Base-by-base conservation (phyloP, 1,140 invertebrate species). In the Drosophila subobscura region DNA sequence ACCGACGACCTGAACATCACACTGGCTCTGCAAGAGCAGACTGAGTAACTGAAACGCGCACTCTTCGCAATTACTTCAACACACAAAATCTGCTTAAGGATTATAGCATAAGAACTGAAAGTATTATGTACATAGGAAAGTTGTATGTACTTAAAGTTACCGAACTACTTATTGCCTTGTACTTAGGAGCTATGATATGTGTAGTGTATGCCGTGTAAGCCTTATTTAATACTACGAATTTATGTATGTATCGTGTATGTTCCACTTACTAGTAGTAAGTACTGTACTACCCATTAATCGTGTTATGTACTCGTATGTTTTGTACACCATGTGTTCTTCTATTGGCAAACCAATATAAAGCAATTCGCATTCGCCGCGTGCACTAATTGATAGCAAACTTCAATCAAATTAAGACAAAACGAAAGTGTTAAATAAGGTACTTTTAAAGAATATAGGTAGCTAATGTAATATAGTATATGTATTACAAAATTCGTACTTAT, bases 51-150 rank as follows among this genome's bases (percentile, higher is more conserved):
- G 20, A 25, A 33, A 42, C 33, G 6, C 49, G 25, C 23, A 49
- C 25, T 16, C 27, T 22, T n/a, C 47, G 10, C 4, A 55, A 7
- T 50, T n/a, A 59, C 42, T 37, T 14, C 14, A 47, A 52, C 22
- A 44, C n/a, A 51, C 14, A 40, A 27, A 44, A 37, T 42, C 42
- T 49, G 41, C 46, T 65, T 73, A 67, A 45, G 50, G 60, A 44
- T 47, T 61, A 53, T 45, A 64, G 50, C 70, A 65, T 70, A 65
- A 45, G 63, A 85, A 86, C 68, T 81, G 50, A 86, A 86, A 85
- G 80, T 85, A 85, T 85, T 85, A 86, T 81, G 65, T 74, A 80
- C 64, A 85, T 77, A 54, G 46, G 51, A 63, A 42, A 58, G 23
- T 70, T 75, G 64, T 80, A 80, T 74, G 71, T 81, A 80, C 77